Base-by-base conservation (phyloP, 2,888 invertebrate species). In the Doris montereyensis region DNA sequence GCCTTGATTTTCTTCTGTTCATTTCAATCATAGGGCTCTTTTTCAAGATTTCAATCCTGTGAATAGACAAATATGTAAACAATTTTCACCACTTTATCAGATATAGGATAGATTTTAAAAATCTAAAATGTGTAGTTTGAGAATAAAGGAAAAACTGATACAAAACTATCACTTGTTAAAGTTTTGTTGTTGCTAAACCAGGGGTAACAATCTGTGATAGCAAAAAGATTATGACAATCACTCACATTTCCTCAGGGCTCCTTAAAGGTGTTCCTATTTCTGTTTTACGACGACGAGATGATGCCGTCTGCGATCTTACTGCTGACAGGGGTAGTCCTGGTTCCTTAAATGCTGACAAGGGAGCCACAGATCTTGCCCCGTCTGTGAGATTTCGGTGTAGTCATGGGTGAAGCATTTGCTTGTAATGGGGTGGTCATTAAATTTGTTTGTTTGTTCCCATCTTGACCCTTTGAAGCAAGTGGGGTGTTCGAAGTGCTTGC, bases 1-100 rank as follows among this genome's bases (percentile, higher is more conserved):
- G 52, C 62, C 85, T 87, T 10, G 84, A 81, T 60, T 81, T 83
- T 57, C 88, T 84, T 68, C 90, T 82, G 41, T 82, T 82, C 87
- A 90, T 87, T 76, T 89, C 89, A 21, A 90, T 80, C 90, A 90
- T 89, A 1, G 90, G 90, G 80, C 88, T 89, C 62, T 85, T 85
- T 32, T 81, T 83, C 17, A 90, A 84, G 0, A 90, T 81, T 32
- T 87, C 81, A 21, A 90, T 86, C 85, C 90, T 90, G 17, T 41
- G 52, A 80, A 71, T 79, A 83, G 75, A 77, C 75, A 60, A 77
- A 81, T 74, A 71, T 52, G 78, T 41, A 70, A 13, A 68, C 52
- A 34, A 0, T 2, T 30, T 1, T n/a, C n/a, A 35, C 8, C 1
- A 52, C 3, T 21, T 26, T 5, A 21, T 1, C 10, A 58, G 21